Percentiles rank a stretch among this genome's conserved stretches.
phyloP scores from a whole-genome alignment of 64 coral and sea anemone species.

The Acropora yongei region DNA sequence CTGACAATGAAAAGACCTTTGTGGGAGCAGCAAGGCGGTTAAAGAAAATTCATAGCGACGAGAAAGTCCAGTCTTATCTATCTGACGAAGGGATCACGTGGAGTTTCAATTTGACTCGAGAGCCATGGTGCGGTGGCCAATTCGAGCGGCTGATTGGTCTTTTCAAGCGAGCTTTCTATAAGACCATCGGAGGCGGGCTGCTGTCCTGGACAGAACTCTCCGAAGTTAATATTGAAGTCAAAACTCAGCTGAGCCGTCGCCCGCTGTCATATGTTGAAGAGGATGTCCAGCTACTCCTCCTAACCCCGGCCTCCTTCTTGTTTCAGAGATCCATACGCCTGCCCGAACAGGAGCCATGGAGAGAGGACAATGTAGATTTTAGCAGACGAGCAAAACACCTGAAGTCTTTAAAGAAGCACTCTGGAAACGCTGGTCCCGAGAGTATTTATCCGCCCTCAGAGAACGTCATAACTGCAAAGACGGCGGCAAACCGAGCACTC shows the following conservation, averaged over 20 bases:
- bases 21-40: slow-evolving; percentile 53
- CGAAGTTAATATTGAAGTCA: slow-evolving; percentile 45
- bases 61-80: slow-evolving; percentile 1
- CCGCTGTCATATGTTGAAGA: slow-evolving; percentile 58
- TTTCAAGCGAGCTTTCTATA: slow-evolving; percentile 58
- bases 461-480: slow-evolving; percentile 13
- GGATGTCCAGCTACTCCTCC: slow-evolving; percentile 30
- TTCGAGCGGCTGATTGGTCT: slow-evolving; percentile 59
- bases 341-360: slow-evolving; percentile 42
- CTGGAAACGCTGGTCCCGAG: slow-evolving; percentile 53
- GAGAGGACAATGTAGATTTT: slow-evolving; percentile 7
- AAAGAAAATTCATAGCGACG: slow-evolving; percentile 16
- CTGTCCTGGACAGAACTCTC: slow-evolving; percentile 51
- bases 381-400: slow-evolving; percentile 35
- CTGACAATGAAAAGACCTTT: slow-evolving; percentile 67
- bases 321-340: slow-evolving; percentile 53
- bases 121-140: slow-evolving; percentile 61
- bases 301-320: slow-evolving; percentile 49
- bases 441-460: slow-evolving; percentile 61
- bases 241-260: slow-evolving; percentile 37
- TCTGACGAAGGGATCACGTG: slow-evolving; percentile 34
- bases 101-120: slow-evolving; percentile 56
- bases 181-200: slow-evolving; percentile 40
- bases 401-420: slow-evolving; percentile 36
- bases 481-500: not conserved